These are phyloP conservation scores for Sicus ferrugineus DNA, from an alignment of 2,888 invertebrate species.

Conservation along the genomic window DNA sequence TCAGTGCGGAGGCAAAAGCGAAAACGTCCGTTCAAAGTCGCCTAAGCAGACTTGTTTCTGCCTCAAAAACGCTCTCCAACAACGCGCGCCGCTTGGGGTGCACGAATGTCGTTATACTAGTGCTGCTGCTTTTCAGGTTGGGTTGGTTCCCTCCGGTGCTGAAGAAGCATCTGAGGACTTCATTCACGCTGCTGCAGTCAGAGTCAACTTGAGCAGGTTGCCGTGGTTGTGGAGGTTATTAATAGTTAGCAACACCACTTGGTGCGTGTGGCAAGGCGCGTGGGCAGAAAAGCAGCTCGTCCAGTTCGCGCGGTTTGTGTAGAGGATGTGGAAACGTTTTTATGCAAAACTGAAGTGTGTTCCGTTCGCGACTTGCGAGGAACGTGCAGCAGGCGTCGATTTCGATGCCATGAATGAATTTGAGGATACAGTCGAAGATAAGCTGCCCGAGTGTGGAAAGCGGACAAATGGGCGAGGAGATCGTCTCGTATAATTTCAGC, in stretches of 20 bases:
- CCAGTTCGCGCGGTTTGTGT: slow-evolving; percentile 7
- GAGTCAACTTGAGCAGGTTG: slow-evolving; percentile 8
- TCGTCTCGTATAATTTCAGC: neutral
- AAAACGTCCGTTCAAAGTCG: slow-evolving; percentile 24
- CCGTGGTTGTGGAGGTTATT: slow-evolving; percentile 19
- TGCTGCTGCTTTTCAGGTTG: slow-evolving; percentile 8
- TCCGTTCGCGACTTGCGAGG: neutral
- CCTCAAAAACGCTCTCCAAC: slow-evolving; percentile 11
- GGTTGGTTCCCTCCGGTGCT: neutral
- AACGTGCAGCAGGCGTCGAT: neutral
- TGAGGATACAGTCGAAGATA: neutral
- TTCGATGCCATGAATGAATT: slow-evolving; percentile 15
- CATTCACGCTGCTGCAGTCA: slow-evolving; percentile 23
- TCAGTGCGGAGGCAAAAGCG: neutral
- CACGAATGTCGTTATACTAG: neutral
- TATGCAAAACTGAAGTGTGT: slow-evolving; percentile 10
- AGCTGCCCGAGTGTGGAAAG: neutral
- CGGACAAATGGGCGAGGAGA: neutral
- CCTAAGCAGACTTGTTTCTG: slow-evolving; percentile 8
- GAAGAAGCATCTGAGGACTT: neutral
- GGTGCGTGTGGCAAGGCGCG: slow-evolving; percentile 8
- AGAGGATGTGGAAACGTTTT: slow-evolving; percentile 21
- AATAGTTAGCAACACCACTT: slow-evolving; percentile 15
- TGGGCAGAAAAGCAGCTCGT: slow-evolving; percentile 14
- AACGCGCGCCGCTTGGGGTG: neutral